Evolutionary conservation across 2,113 vertebrate species (phyloP).

Genomic region (Apus apus): DNA sequence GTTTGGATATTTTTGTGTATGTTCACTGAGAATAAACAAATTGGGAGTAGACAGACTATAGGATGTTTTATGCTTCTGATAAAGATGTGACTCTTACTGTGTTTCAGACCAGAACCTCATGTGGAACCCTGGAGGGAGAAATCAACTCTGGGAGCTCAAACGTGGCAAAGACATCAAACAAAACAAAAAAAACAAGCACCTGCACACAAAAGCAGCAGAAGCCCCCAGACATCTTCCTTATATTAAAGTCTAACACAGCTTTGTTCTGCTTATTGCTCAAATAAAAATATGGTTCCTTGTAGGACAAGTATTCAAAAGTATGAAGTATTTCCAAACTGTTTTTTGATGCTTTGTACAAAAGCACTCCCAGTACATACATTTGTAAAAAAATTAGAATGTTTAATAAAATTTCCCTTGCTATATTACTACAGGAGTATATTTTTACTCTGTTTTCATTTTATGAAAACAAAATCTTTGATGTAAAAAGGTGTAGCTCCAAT

Average conservation of each 20-base stretch:
- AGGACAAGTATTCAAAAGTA: not conserved
- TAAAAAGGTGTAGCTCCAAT: not conserved
- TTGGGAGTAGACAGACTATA: not conserved
- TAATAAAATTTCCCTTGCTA: not conserved
- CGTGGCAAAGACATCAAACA: not conserved
- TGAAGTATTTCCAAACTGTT: not conserved
- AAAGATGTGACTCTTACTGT: not conserved
- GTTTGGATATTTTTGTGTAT: not conserved
- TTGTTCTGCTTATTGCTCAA: not conserved
- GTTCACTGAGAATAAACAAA: not conserved
- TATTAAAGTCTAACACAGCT: not conserved
- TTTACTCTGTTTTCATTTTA: not conserved
- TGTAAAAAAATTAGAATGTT: not conserved
- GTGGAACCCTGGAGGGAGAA: not conserved
- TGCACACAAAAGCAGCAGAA: not conserved
- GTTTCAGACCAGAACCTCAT: not conserved
- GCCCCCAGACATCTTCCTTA: not conserved
- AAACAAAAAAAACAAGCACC: not conserved
- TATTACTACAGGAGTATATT: not conserved
- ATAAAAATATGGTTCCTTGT: not conserved
- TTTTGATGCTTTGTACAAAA: not conserved
- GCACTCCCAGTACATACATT: not conserved
- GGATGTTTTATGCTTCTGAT: not conserved
- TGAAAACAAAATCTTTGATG: not conserved
- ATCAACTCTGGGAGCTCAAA: not conserved